Evolutionary conservation across 2,113 vertebrate species (phyloP).

Genomic region (Clupea harengus): DNA sequence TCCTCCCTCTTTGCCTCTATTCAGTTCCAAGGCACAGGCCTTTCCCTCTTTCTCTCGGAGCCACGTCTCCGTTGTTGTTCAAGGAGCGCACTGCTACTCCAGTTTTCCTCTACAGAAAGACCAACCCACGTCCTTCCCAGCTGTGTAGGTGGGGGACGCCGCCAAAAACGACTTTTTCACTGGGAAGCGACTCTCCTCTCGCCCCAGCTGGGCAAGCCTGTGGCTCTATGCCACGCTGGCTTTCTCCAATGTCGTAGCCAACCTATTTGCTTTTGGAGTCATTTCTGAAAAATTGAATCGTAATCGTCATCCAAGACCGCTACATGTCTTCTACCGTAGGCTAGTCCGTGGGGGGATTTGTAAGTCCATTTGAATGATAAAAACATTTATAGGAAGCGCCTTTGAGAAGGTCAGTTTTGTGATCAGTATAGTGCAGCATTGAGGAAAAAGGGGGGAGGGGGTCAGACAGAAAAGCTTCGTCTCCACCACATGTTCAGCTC

Average conservation of each 20-base stretch:
- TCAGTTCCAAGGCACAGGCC: not conserved
- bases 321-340: not conserved
- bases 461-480: slow-evolving; percentile 15
- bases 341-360: not conserved
- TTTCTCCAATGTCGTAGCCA: not conserved
- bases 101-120: slow-evolving; percentile 19
- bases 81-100: not conserved
- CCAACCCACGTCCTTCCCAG: slow-evolving; percentile 15
- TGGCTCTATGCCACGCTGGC: slow-evolving; percentile 22
- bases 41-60: not conserved
- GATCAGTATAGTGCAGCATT: not conserved
- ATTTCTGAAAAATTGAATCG: slow-evolving; percentile 30
- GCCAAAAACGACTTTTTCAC: not conserved
- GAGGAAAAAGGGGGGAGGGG: not conserved
- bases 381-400: not conserved
- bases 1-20: not conserved
- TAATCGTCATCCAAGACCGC: not conserved
- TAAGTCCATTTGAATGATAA: not conserved
- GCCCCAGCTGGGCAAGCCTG: slow-evolving; percentile 16
- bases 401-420: slow-evolving; percentile 23
- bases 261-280: slow-evolving; percentile 21
- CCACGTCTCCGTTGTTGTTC: slow-evolving; percentile 11
- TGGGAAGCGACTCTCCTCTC: not conserved
- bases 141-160: not conserved
- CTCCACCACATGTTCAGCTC: slow-evolving; percentile 40